A percentile compares a stretch with the other conserved stretches of the same genome.
Conservation (phyloP, 2,113 vertebrate genomes). For the Sorex fumeus region DNA sequence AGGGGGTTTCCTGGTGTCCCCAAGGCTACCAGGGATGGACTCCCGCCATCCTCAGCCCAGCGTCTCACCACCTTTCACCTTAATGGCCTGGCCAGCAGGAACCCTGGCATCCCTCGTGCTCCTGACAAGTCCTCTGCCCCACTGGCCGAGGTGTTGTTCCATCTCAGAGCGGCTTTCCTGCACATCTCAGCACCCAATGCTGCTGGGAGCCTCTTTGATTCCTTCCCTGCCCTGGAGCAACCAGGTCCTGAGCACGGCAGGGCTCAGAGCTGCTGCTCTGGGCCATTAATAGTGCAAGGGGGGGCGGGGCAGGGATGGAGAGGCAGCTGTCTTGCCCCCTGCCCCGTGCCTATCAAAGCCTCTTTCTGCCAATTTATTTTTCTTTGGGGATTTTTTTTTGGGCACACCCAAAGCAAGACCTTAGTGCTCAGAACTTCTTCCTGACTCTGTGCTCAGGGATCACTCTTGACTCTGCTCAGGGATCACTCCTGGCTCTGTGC, state of each 20-base stretch:
- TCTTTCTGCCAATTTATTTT: background rate
- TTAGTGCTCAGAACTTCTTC: too few relatives aligned
- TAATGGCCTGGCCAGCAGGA: background rate
- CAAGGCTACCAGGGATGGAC: background rate
- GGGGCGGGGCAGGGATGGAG: background rate
- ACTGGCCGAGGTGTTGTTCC: fast-evolving
- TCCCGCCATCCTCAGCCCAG: background rate
- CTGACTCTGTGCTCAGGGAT: too few relatives aligned
- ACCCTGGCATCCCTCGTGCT: too few relatives aligned
- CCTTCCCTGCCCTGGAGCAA: too few relatives aligned
- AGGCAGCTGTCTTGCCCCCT: background rate
- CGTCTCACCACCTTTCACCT: background rate
- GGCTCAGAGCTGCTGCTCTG: too few relatives aligned
- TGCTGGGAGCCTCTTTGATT: fast-evolving
- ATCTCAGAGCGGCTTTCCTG: background rate
- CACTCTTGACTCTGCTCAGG: too few relatives aligned
- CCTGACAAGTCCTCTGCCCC: too few relatives aligned
- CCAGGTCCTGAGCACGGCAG: background rate
- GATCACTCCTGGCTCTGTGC: too few relatives aligned
- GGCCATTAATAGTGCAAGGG: background rate
- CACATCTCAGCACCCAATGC: background rate
- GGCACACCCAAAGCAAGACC: too few relatives aligned
- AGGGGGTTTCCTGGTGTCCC: background rate
- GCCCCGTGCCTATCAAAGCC: background rate
- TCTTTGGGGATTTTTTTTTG: too few relatives aligned